Evolutionary conservation across 2,888 invertebrate genomes (phyloP).

Genomic region (Gnatocerus cornutus): DNA sequence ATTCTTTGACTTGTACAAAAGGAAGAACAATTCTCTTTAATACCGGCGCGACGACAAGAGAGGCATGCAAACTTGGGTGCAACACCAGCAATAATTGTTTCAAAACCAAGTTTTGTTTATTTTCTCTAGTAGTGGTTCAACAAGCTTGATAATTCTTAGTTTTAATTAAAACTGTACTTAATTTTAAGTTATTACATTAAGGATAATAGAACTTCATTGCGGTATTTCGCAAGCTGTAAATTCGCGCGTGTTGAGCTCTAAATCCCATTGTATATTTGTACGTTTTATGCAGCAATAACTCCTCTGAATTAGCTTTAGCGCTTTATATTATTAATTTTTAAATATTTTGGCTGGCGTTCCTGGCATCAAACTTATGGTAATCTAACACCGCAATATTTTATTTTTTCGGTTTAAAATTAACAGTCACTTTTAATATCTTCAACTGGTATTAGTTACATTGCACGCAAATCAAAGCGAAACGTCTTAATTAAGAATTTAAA

Average conservation of each 20-base stretch:
- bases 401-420: no score
- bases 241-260: slow-evolving; percentile 32
- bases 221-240: slow-evolving; percentile 43
- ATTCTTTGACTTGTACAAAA: slow-evolving; percentile 15
- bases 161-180: slow-evolving; percentile 45
- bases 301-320: not conserved
- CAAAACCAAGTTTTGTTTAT: slow-evolving; percentile 11
- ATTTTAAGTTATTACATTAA: slow-evolving; percentile 40
- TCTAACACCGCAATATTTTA: no score
- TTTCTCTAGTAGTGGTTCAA: slow-evolving; percentile 15
- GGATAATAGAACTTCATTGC: slow-evolving; percentile 42
- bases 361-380: not conserved
- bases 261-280: slow-evolving; percentile 36
- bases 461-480: slow-evolving; percentile 15
- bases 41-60: not conserved
- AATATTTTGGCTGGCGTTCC: not conserved
- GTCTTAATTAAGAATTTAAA: slow-evolving; percentile 28
- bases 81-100: slow-evolving; percentile 7
- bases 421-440: no score
- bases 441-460: no score
- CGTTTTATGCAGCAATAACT: slow-evolving; percentile 26
- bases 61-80: not conserved
- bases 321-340: slow-evolving; percentile 9
- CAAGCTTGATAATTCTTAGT: slow-evolving; percentile 40
- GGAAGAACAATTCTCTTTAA: slow-evolving; percentile 8